Evolutionary conservation across 2,113 vertebrate genomes (phyloP).

Genomic region (Mus spicilegus): DNA sequence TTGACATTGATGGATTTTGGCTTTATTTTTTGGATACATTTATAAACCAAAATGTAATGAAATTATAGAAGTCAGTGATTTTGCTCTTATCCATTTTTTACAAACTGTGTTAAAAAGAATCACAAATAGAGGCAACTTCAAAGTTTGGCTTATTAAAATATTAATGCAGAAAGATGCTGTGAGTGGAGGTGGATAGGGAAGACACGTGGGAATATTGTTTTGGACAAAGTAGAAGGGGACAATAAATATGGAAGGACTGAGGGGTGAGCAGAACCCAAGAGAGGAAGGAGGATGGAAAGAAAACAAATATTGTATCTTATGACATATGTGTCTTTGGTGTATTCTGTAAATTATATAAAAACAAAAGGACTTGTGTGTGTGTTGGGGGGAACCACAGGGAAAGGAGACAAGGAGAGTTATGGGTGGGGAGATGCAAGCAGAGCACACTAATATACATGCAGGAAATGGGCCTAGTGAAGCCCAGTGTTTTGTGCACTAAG

Average conservation of each 20-base stretch:
- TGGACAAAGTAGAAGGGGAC: not conserved
- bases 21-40: constrained; percentile 32
- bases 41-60: constrained; percentile 21
- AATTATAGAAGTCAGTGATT: constrained; percentile 48
- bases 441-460: not conserved
- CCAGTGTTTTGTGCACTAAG: not conserved
- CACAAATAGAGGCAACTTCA: not conserved
- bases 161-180: constrained; percentile 16
- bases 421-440: not conserved
- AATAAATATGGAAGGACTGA: not conserved
- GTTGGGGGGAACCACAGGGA: not conserved
- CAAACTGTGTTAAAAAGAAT: constrained; percentile 16
- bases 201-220: not conserved
- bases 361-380: not conserved
- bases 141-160: constrained; percentile 14
- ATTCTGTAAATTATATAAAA: not conserved
- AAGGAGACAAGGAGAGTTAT: not conserved
- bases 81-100: constrained; percentile 6
- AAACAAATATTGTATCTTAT: not conserved
- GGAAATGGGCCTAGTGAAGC: not conserved
- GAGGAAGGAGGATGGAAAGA: not conserved
- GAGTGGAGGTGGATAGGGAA: not conserved
- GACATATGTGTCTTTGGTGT: not conserved
- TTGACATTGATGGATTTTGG: constrained; percentile 35
- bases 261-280: not conserved